These are phyloP conservation scores for Indri indri DNA, from an alignment of 2,113 vertebrate genomes.

Conservation along the genomic window DNA sequence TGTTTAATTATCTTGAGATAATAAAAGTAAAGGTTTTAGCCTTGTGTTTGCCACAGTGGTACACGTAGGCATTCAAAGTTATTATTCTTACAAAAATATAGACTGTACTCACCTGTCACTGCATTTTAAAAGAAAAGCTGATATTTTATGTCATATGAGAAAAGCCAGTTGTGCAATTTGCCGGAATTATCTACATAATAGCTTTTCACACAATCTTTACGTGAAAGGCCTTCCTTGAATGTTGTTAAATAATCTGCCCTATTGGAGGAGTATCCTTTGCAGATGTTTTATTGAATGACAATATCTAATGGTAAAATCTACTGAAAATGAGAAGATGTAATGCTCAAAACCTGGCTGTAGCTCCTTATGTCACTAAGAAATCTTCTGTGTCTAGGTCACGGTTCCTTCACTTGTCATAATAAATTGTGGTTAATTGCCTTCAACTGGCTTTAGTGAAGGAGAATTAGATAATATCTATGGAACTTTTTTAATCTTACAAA, in stretches of 20 bases:
- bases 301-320: not conserved
- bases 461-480: constrained; percentile 11
- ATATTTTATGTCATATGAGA: not conserved
- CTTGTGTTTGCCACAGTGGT: not conserved
- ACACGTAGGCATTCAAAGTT: not conserved
- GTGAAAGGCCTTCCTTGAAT: not conserved
- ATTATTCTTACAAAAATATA: not conserved
- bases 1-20: not conserved
- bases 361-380: not conserved
- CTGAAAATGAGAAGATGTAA: not conserved
- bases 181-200: not conserved
- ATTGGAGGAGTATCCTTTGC: not conserved
- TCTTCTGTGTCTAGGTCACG: constrained; percentile 12
- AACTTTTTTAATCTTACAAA: constrained; percentile 39
- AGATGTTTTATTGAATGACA: not conserved
- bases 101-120: not conserved
- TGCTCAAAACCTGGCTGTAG: not conserved
- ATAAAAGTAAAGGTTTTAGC: not conserved
- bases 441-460: not conserved
- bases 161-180: not conserved
- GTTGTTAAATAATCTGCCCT: not conserved
- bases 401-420: not conserved
- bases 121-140: not conserved
- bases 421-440: constrained; percentile 31
- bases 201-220: not conserved